These are phyloP conservation scores for Hystrix brachyura DNA, from an alignment of 2,113 vertebrate species.

Conservation along the genomic window DNA sequence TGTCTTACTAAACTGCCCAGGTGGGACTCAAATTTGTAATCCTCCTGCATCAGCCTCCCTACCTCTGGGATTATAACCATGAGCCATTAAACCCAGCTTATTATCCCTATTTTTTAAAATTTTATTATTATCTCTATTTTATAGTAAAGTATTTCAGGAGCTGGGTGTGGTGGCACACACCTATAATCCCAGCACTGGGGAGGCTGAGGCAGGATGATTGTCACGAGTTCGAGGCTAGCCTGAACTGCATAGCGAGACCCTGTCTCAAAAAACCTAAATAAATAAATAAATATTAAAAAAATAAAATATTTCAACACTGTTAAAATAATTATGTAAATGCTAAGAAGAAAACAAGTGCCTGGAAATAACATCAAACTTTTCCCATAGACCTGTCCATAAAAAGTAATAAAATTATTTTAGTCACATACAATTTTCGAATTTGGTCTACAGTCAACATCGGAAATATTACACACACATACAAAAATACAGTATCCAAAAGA, in stretches of 20 bases:
- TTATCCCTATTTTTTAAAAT: neutral
- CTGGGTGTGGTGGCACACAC: no score
- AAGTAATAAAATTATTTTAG: slow-evolving; percentile 53
- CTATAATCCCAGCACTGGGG: neutral
- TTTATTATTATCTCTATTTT: neutral
- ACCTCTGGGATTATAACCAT: neutral
- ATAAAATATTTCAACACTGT: slow-evolving; percentile 58
- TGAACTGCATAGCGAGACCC: neutral
- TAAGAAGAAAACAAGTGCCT: slow-evolving; percentile 58
- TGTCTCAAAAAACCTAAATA: neutral
- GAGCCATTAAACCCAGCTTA: no score
- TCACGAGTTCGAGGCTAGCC: neutral
- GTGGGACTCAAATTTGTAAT: neutral
- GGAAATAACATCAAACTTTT: slow-evolving; percentile 55
- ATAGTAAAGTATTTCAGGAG: slow-evolving; percentile 12
- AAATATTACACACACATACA: neutral
- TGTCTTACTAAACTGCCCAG: neutral
- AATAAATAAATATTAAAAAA: neutral
- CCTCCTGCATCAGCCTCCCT: neutral
- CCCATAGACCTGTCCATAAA: slow-evolving; percentile 33
- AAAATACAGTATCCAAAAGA: slow-evolving; percentile 20
- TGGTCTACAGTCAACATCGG: slow-evolving; percentile 5
- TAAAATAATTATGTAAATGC: slow-evolving; percentile 35
- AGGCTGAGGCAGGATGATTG: neutral
- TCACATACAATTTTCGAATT: slow-evolving; percentile 53